Conservation (phyloP, 1,140 invertebrate genomes). For the Neodiprion pinetum region DNA sequence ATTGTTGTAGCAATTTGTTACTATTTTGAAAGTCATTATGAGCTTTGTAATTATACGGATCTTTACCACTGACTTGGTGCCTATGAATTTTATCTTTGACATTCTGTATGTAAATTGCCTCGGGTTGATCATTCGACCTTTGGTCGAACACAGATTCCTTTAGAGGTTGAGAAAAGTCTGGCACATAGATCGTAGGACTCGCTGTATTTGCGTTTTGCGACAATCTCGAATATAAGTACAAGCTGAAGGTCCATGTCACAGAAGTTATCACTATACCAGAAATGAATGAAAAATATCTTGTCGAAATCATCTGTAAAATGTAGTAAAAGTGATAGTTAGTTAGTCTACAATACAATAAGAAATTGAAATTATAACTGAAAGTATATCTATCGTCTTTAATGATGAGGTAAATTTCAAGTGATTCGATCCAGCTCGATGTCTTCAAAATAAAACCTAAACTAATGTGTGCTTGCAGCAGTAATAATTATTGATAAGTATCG, state of each 20-base stretch:
- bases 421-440: too few relatives aligned
- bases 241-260: slow-evolving; percentile 69
- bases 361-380: too few relatives aligned
- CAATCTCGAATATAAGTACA: slow-evolving; percentile 67
- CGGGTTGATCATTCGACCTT: slow-evolving; percentile 32
- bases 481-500: too few relatives aligned
- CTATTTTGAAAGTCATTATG: slow-evolving; percentile 54
- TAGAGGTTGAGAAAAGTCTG: slow-evolving; percentile 33
- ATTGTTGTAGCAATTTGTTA: slow-evolving; percentile 53
- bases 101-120: slow-evolving; percentile 44
- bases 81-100: slow-evolving; percentile 23
- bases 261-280: slow-evolving; percentile 72
- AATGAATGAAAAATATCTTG: slow-evolving; percentile 65
- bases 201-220: slow-evolving; percentile 45
- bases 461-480: too few relatives aligned
- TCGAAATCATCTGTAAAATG: slow-evolving; percentile 51
- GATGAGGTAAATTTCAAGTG: too few relatives aligned
- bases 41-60: slow-evolving; percentile 32
- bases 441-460: too few relatives aligned
- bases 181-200: slow-evolving; percentile 45
- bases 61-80: slow-evolving; percentile 31
- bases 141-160: slow-evolving; percentile 43
- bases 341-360: too few relatives aligned
- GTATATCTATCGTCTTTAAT: too few relatives aligned
- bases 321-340: too few relatives aligned